Evolutionary conservation across 2,113 vertebrate genomes (phyloP).

Genomic region (Pelusios castaneus): DNA sequence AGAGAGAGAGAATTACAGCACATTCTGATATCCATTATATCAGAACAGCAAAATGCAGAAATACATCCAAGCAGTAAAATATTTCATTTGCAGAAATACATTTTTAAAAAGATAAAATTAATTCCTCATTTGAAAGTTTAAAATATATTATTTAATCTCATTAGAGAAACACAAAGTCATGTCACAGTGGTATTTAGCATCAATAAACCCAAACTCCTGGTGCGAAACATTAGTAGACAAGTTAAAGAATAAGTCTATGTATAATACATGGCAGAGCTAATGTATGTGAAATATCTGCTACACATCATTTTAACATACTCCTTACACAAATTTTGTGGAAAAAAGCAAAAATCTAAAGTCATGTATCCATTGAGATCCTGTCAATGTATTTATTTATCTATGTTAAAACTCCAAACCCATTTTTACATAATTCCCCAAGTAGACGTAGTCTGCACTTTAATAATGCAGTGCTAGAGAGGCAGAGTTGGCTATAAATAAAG

Average conservation of each 20-base stretch:
- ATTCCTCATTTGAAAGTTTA: background rate
- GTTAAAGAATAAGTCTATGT: conserved; percentile 7
- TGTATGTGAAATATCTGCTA: background rate
- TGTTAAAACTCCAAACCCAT: background rate
- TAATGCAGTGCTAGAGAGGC: background rate
- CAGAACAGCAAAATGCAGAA: conserved; percentile 57
- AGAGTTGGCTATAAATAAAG: conserved; percentile 2
- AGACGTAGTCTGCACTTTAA: background rate
- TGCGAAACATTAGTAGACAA: conserved; percentile 17
- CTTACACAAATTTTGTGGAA: background rate
- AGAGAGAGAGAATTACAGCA: conserved; percentile 69
- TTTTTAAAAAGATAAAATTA: conserved; percentile 27
- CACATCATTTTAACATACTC: background rate
- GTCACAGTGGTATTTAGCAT: background rate
- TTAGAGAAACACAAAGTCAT: background rate
- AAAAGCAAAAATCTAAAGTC: conserved; percentile 9
- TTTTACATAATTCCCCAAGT: background rate
- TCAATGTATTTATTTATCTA: background rate
- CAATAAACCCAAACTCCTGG: conserved; percentile 31
- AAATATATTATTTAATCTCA: background rate
- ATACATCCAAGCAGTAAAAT: conserved; percentile 24
- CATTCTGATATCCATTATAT: conserved; percentile 58
- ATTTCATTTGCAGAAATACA: conserved; percentile 36
- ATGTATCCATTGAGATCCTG: background rate
- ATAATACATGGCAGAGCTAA: background rate